Percentiles rank a stretch among this genome's conserved stretches.
Conservation (phyloP, 2,797 vertebrate genomes). For the Chromobotia macracanthus region DNA sequence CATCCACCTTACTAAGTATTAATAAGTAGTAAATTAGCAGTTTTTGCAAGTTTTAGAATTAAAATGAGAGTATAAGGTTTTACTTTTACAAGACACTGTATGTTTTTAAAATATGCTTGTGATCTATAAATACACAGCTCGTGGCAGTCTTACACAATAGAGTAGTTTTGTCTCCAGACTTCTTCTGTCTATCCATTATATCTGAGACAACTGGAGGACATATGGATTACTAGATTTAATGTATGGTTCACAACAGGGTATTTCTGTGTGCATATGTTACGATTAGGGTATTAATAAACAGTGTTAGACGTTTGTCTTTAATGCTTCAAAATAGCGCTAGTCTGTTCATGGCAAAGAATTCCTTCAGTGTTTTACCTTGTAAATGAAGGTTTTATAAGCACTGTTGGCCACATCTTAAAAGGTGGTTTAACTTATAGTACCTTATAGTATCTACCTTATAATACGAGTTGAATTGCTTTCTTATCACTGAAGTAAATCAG, state of each 20-base stretch:
- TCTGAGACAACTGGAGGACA: neutral
- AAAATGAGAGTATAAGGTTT: neutral
- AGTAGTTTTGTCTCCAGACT: no score
- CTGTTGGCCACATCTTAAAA: slow-evolving; percentile 17
- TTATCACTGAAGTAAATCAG: slow-evolving; percentile 21
- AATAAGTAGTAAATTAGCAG: neutral
- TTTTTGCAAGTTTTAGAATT: neutral
- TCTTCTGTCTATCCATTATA: no score
- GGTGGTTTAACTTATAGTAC: slow-evolving; percentile 14
- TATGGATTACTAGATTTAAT: neutral
- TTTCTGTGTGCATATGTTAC: neutral
- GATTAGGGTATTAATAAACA: slow-evolving; percentile 48
- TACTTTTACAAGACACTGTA: neutral
- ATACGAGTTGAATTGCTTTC: slow-evolving; percentile 27
- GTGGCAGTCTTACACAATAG: neutral
- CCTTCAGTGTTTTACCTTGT: slow-evolving; percentile 42
- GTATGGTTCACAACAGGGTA: neutral
- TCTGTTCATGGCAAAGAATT: slow-evolving; percentile 55
- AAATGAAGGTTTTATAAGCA: slow-evolving; percentile 29
- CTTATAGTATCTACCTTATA: no score
- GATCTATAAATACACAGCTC: neutral
- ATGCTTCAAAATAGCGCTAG: no score
- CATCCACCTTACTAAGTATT: no score
- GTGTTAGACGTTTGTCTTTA: neutral
- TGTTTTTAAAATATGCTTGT: neutral